Conservation (phyloP, 2,113 vertebrate species). For the Oryzias celebensis region DNA sequence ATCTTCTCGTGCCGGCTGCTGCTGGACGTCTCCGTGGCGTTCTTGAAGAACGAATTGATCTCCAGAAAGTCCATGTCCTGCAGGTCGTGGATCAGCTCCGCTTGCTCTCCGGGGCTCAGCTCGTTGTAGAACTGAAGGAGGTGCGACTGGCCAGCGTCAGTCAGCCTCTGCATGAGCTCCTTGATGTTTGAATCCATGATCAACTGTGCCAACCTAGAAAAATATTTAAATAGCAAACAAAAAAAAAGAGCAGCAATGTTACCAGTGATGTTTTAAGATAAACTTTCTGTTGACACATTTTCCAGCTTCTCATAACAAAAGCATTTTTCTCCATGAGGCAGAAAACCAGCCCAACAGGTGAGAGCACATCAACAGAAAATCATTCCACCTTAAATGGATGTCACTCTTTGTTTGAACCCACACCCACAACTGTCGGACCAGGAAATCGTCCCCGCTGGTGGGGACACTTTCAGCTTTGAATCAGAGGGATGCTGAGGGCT, state of each 20-base stretch:
- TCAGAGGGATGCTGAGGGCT: neutral
- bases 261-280: no score
- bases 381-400: neutral
- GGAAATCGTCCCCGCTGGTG: constrained; percentile 2
- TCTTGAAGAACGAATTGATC: constrained; percentile 83
- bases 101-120: constrained; percentile 73
- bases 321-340: neutral
- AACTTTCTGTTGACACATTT: no score
- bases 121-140: constrained; percentile 85
- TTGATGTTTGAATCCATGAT: constrained; percentile 71
- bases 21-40: constrained; percentile 75
- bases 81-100: constrained; percentile 75
- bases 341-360: constrained; percentile 9
- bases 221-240: neutral
- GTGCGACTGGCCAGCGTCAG: constrained; percentile 82
- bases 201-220: constrained; percentile 1
- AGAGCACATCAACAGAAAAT: neutral
- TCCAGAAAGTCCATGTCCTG: constrained; percentile 83
- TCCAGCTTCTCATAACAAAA: neutral
- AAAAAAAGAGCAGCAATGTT: neutral
- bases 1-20: constrained; percentile 75
- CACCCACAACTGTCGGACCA: constrained; percentile 6
- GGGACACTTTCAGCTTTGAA: neutral
- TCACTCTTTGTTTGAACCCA: neutral
- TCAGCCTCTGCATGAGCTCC: constrained; percentile 66